Percentiles rank a stretch among this genome's conserved stretches.
These are phyloP conservation scores for Chrysaora quinquecirrha DNA, from an alignment of 30 jellyfish, hydroid and myxozoan genomes.

Conservation along the genomic window DNA sequence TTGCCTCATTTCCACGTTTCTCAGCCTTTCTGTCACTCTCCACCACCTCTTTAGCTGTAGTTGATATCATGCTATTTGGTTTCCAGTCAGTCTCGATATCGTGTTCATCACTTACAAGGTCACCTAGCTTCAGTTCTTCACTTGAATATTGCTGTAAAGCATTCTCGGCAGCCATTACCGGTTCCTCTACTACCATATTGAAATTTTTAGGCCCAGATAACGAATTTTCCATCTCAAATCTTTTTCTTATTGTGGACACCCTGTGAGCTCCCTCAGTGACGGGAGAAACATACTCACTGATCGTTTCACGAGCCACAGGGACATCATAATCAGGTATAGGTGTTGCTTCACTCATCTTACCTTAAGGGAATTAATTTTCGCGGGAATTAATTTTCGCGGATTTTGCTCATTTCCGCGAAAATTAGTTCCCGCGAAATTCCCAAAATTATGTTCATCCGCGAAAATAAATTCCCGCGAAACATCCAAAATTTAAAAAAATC, in stretches of 20 bases:
- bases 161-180: background rate
- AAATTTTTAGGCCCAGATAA: background rate
- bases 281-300: no score
- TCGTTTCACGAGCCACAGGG: no score
- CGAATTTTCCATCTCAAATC: background rate
- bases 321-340: no score
- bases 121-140: constrained; percentile 53
- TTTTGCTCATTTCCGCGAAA: no score
- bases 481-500: no score
- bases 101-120: constrained; percentile 41
- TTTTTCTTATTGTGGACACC: background rate
- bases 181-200: constrained; percentile 50
- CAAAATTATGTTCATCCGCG: no score
- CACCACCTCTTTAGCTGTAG: background rate
- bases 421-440: no score
- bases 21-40: background rate
- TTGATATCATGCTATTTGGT: background rate
- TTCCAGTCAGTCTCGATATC: background rate
- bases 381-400: no score
- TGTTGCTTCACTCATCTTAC: no score
- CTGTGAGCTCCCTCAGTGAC: no score
- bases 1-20: background rate
- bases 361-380: no score
- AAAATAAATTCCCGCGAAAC: no score
- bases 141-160: constrained; percentile 26